Evolutionary conservation across 2,888 invertebrate species (phyloP).

Genomic region (Dexiosoma caninum): DNA sequence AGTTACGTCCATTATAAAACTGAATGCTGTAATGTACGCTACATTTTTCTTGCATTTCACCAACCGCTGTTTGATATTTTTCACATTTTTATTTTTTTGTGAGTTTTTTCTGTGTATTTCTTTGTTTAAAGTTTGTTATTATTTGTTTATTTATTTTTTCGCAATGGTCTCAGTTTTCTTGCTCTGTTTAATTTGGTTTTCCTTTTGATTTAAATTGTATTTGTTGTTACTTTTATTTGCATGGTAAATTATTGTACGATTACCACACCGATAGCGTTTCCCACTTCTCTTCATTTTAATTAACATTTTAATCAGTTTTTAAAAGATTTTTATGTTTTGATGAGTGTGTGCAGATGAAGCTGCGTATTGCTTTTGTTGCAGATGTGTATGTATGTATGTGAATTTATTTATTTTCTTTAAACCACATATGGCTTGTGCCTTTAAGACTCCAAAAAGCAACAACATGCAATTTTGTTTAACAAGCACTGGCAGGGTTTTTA

Average conservation of each 20-base stretch:
- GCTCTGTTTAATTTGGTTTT: constrained; percentile 38
- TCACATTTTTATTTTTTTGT: neutral
- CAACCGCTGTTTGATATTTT: neutral
- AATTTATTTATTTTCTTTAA: constrained; percentile 11
- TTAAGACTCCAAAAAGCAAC: neutral
- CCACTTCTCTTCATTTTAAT: neutral
- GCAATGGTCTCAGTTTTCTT: constrained; percentile 33
- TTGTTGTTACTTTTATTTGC: constrained; percentile 14
- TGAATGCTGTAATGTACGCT: neutral
- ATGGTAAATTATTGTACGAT: constrained; percentile 23
- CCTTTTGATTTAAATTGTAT: constrained; percentile 26
- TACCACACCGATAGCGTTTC: neutral
- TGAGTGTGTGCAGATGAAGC: neutral
- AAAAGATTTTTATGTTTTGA: constrained; percentile 5
- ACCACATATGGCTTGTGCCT: constrained; percentile 35
- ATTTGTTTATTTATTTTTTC: neutral
- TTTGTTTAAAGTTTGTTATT: constrained; percentile 11
- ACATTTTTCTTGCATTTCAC: neutral
- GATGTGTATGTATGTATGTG: neutral
- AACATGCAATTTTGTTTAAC: neutral
- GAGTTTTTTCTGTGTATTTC: neutral
- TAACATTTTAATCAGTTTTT: neutral
- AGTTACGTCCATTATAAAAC: too few relatives aligned
- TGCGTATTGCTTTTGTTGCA: neutral
- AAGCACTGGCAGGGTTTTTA: neutral